Conservation (phyloP, 2,797 vertebrate genomes). For the Taenioides sp. region DNA sequence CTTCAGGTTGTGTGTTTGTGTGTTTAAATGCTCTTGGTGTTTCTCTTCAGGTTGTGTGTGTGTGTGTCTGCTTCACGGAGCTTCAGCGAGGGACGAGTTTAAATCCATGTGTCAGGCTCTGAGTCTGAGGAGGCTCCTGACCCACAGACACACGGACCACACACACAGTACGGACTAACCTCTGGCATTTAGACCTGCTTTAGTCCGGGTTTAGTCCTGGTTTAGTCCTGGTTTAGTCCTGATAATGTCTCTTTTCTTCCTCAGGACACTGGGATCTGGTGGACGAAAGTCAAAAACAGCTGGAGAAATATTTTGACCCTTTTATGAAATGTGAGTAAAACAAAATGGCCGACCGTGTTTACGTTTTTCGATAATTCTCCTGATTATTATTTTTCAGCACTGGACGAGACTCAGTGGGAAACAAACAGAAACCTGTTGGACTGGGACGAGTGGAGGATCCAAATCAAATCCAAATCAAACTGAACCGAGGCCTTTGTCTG, state of each 20-base stretch:
- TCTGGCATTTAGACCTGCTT: no score
- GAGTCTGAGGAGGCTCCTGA: slow-evolving; percentile 59
- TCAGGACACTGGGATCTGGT: slow-evolving; percentile 71
- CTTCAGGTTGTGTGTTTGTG: background rate
- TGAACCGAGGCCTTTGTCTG: slow-evolving; percentile 44
- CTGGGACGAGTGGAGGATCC: slow-evolving; percentile 88
- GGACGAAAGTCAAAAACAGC: slow-evolving; percentile 66
- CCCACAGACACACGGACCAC: slow-evolving; percentile 5
- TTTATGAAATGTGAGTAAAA: slow-evolving; percentile 72
- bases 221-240: no score
- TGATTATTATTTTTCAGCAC: slow-evolving; percentile 58
- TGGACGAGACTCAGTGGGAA: slow-evolving; percentile 80
- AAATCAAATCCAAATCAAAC: slow-evolving; percentile 81
- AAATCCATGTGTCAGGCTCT: slow-evolving; percentile 73
- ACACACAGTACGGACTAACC: no score
- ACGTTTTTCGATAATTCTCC: background rate
- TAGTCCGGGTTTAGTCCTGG: no score
- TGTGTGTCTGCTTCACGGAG: slow-evolving; percentile 72
- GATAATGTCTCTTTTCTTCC: no score
- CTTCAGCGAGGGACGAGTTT: slow-evolving; percentile 70
- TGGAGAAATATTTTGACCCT: slow-evolving; percentile 64
- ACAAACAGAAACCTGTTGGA: slow-evolving; percentile 81
- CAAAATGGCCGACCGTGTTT: background rate
- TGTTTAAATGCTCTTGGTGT: background rate
- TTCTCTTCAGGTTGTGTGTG: slow-evolving; percentile 59